Evolutionary conservation across 2,888 invertebrate genomes (phyloP), one percentile per base, ranked within the genome.

Genomic region (Chaitophorus viminalis): DNA sequence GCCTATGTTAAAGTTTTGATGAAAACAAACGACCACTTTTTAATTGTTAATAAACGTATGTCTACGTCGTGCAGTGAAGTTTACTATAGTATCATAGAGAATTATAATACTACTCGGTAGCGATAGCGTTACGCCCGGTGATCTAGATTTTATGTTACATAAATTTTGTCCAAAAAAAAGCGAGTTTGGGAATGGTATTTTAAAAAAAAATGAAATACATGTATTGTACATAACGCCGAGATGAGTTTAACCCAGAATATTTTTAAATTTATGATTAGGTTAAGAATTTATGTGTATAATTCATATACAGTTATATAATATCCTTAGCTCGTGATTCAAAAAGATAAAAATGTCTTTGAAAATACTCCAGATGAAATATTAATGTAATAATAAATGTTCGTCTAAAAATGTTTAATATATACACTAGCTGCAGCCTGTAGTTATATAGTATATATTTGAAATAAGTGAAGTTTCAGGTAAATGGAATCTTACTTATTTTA

Each of bases 291-390:
- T 60, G 6, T 76, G 0, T 25, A 33, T 25, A n/a, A 54, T 33
- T 78, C 1, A 14, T 21, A 33, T 6, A 25, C 21, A 25, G 25
- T 46, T 14, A 54, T 31, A 11, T 78, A 78, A 54, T 54, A 78
- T 78, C n/a, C 31, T 78, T 78, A 21, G 9, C 46, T 46, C 46
- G 11, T 46, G 46, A 60, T 33, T 78, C 54, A 33, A 25, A 33
- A 60, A 78, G 54, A 78, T 78, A 78, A 33, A 54, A 54, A 78
- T 4, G 54, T 78, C 60, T 54, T 33, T 78, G 78, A 14, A 21
- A 33, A 54, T 54, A 33, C 54, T 33, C 14, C 33, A 78, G 11
- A 78, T 78, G 78, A 78, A 78, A 78, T 78, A 78, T 78, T 78
- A 78, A 25, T 60, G 33, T 33, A 14, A 54, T 33, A 52, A 78